Evolutionary conservation across 2,113 vertebrate genomes (phyloP), one percentile per base, ranked within the genome.

Genomic region (Tachuris rubrigastra): DNA sequence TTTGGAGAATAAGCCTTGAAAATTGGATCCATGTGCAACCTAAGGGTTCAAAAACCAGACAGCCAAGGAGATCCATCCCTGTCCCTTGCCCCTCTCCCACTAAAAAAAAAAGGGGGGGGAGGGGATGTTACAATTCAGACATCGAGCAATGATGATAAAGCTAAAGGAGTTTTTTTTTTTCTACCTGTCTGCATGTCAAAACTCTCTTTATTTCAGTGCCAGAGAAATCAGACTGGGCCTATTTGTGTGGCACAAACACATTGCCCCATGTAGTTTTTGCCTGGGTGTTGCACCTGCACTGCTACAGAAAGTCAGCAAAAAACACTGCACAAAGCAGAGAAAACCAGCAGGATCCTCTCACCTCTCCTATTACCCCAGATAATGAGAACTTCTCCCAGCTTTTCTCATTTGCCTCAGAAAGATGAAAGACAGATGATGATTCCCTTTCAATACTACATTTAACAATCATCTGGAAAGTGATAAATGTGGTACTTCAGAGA

Each of bases 51-150:
- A 60, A 74, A 90, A 11, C 0, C n/a, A 66, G 73, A 33, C 6
- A 16, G 33, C 6, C 77, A 63, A 42, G 39, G 76, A 49, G 23
- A 72, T 55, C 33, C 25, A 33, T 49, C 14, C 47, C 28, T 39
- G 60, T 58, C 14, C 24, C 28, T 67, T 63, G n/a, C 6, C 15
- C 7, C 14, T 56, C 23, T 89, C 19, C 30, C 49, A 69, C 8
- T 52, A 14, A 5, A 7, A 12, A 21, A 14, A 18, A 14, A 14
- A 14, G 15, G 7, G 42, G 1, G 1, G 15, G 2, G 3, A 7
- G 17, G 0, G 12, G 16, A 19, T 39, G 20, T 47, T 52, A 18
- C 12, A 55, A 28, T 53, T 68, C 50, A 47, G 66, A 59, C 31
- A 60, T 21, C 41, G 35, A 16, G 21, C 30, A 35, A 9, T 23